These are phyloP conservation scores for Corydoras sp. DNA, from an alignment of 2,113 vertebrate species.

Conservation along the genomic window DNA sequence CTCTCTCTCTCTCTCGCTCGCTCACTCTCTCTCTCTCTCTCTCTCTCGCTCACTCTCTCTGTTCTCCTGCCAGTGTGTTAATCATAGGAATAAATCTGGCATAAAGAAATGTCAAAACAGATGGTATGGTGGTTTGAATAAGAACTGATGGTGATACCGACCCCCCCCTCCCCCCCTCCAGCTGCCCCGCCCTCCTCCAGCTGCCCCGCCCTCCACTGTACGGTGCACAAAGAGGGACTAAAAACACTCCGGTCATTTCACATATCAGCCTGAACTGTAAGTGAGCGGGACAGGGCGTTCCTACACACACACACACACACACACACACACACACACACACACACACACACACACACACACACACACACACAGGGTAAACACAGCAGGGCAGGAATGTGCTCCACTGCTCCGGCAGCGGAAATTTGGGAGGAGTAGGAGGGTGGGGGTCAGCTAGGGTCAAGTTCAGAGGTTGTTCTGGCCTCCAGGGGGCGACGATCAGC, in stretches of 20 bases:
- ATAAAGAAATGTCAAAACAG: too few species aligned
- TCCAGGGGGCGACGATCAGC: constrained; percentile 45
- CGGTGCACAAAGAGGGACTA: too few species aligned
- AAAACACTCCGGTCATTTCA: constrained; percentile 7
- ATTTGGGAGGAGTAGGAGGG: constrained; percentile 47
- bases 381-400: constrained; percentile 47
- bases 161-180: too few species aligned
- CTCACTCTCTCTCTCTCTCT: too few species aligned
- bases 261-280: not conserved
- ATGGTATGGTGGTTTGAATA: too few species aligned
- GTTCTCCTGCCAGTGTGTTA: too few species aligned
- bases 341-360: constrained; percentile 9
- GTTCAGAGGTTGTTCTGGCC: constrained; percentile 34
- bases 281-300: constrained; percentile 26
- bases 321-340: constrained; percentile 16
- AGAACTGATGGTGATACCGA: too few species aligned
- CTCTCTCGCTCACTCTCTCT: too few species aligned
- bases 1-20: too few species aligned
- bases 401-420: constrained; percentile 45
- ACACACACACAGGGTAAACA: constrained; percentile 44
- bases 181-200: too few species aligned
- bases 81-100: too few species aligned
- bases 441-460: constrained; percentile 52
- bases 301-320: constrained; percentile 1
- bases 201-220: too few species aligned